phyloP scores from a whole-genome alignment of 2,797 vertebrate genomes.

The Sebastolobus altivelis region DNA sequence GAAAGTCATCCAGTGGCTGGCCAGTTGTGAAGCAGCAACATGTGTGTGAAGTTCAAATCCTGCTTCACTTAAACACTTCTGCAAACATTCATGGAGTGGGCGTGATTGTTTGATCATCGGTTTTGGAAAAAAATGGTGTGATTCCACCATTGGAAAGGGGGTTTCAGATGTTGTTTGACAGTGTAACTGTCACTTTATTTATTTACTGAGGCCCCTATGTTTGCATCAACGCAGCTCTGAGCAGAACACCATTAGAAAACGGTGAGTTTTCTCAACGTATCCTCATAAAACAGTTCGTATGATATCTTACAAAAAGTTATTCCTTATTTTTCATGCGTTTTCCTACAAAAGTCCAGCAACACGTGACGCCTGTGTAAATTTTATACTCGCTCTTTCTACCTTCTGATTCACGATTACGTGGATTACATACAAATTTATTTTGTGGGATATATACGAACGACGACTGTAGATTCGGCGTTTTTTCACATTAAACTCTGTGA shows the following conservation, averaged over 20 bases:
- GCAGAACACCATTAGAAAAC: neutral
- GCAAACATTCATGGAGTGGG: neutral
- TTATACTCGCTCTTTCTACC: too few species aligned
- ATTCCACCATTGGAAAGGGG: neutral
- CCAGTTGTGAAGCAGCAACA: neutral
- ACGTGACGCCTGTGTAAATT: too few species aligned
- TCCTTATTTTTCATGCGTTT: too few species aligned
- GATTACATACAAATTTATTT: too few species aligned
- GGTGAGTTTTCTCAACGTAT: neutral
- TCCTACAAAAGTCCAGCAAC: too few species aligned
- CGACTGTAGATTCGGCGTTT: too few species aligned
- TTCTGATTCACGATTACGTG: too few species aligned
- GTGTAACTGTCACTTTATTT: neutral
- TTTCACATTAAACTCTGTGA: too few species aligned
- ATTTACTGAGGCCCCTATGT: neutral
- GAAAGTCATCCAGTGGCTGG: neutral
- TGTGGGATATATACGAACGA: too few species aligned
- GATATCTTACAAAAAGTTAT: too few species aligned
- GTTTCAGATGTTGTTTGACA: neutral
- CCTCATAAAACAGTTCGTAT: too few species aligned
- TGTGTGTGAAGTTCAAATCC: neutral
- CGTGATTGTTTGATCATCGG: neutral
- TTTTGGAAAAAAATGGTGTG: neutral
- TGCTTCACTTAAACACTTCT: neutral
- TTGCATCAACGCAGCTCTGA: neutral